Evolutionary conservation across 2,888 invertebrate genomes (phyloP), one percentile per base, ranked within the genome.

Genomic region (Drosophila peninsularis): DNA sequence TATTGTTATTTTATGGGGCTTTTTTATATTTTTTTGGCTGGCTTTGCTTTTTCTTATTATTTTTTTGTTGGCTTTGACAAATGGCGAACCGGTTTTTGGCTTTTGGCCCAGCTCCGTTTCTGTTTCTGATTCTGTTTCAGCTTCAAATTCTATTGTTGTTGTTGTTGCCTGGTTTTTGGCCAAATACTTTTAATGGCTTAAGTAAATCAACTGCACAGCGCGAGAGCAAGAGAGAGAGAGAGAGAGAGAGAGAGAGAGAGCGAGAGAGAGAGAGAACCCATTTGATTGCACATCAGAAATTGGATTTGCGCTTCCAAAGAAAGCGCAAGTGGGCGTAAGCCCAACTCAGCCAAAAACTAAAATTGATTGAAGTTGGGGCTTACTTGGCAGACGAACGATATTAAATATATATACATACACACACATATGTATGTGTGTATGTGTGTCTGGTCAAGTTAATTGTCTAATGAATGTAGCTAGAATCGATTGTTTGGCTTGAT

Each of bases 1-100:
- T 75, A 76, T 76, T 76, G 75, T 76, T 76, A 73, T 77, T 76
- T 76, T 76, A 73, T 77, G 76, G 62, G 34, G 64, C 60, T 66
- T 71, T 77, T 60, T 34, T 47, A 32, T 34, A 17, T 19, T 32
- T 32, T 50, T 50, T 50, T 62, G 62, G n/a, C 50, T 68, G 60
- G 70, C 69, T 21, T 65, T 17, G 24, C 24, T 24, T 24, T 3
- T 24, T 24, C 5, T 24, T 24, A 24, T 24, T 24, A 24, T 67
- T 32, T 34, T 14, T 24, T 36, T 1, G 6, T 30, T 54, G 71
- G 73, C 71, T 73, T 84, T 84, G 85, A 81, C 83, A 83, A 83
- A 83, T 84, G 82, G 82, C 79, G 65, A 83, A 83, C 85, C 85
- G 82, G 82, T 82, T 76, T 47, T 65, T 82, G 80, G 81, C 78